Evolutionary conservation across 2,797 vertebrate species (phyloP).

Genomic region (Enteromius trimaculatus): DNA sequence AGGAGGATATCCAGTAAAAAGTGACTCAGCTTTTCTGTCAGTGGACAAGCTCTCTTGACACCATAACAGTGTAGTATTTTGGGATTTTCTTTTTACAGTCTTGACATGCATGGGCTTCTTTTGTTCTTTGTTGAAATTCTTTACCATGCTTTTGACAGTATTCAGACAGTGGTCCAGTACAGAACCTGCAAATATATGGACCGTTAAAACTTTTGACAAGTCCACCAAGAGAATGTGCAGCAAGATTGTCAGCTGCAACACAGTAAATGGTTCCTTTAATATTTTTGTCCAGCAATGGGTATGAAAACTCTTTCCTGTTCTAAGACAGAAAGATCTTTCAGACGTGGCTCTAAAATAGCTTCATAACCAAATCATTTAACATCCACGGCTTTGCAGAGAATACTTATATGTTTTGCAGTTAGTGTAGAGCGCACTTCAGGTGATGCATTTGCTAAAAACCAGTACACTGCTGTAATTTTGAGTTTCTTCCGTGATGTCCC

Average conservation of each 20-base stretch:
- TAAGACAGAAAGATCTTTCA: neutral
- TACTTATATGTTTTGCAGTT: neutral
- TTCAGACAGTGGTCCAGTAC: slow-evolving; percentile 22
- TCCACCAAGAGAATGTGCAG: slow-evolving; percentile 21
- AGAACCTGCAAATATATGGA: slow-evolving; percentile 34
- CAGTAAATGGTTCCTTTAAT: slow-evolving; percentile 7
- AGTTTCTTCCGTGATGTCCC: neutral
- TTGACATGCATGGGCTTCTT: slow-evolving; percentile 29
- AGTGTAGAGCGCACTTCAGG: neutral
- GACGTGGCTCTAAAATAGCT: too few relatives aligned
- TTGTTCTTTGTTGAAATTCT: neutral
- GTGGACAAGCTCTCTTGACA: neutral
- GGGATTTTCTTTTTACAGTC: slow-evolving; percentile 14
- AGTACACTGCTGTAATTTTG: slow-evolving; percentile 21
- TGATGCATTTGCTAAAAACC: slow-evolving; percentile 9
- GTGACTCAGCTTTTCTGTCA: too few relatives aligned
- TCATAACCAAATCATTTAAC: neutral
- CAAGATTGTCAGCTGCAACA: slow-evolving; percentile 32
- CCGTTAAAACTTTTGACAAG: slow-evolving; percentile 26
- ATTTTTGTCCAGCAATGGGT: neutral
- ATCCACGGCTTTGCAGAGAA: slow-evolving; percentile 6
- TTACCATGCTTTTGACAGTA: neutral
- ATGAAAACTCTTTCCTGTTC: neutral
- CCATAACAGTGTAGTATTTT: slow-evolving; percentile 23
- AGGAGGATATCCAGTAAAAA: slow-evolving; percentile 33